Conservation (phyloP, 2,888 invertebrate species). For the Megalurothrips usitatus region DNA sequence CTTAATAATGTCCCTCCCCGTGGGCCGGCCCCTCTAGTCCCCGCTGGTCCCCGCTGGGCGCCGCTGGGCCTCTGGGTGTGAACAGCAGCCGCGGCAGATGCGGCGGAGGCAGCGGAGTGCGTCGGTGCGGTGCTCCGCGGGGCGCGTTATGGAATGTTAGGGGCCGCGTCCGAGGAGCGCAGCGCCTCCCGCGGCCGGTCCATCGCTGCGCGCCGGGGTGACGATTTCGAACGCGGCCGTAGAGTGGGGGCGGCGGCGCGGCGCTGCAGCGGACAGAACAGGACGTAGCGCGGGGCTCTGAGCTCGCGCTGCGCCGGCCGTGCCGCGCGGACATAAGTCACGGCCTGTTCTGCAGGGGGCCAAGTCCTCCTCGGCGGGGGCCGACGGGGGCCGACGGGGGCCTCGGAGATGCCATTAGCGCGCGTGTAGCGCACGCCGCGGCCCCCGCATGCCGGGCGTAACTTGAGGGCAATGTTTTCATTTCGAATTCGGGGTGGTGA, state of each 20-base stretch:
- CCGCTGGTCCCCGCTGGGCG: too few relatives aligned
- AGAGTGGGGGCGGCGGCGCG: too few relatives aligned
- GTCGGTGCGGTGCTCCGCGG: too few relatives aligned
- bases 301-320: neutral
- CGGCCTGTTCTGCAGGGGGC: neutral
- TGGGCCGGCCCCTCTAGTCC: too few relatives aligned
- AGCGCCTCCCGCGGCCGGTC: too few relatives aligned
- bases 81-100: conserved; percentile 6
- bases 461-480: neutral
- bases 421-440: neutral
- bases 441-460: neutral
- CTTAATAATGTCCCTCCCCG: neutral
- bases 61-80: neutral
- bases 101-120: too few relatives aligned
- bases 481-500: neutral
- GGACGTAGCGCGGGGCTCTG: too few relatives aligned
- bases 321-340: neutral
- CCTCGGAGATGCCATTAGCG: neutral
- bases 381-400: too few relatives aligned
- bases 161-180: too few relatives aligned
- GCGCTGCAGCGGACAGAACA: too few relatives aligned
- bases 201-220: too few relatives aligned
- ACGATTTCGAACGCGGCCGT: too few relatives aligned
- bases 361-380: neutral
- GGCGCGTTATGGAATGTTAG: neutral